These are phyloP conservation scores for Potorous gilbertii DNA, from an alignment of 2,797 vertebrate genomes.

Conservation along the genomic window DNA sequence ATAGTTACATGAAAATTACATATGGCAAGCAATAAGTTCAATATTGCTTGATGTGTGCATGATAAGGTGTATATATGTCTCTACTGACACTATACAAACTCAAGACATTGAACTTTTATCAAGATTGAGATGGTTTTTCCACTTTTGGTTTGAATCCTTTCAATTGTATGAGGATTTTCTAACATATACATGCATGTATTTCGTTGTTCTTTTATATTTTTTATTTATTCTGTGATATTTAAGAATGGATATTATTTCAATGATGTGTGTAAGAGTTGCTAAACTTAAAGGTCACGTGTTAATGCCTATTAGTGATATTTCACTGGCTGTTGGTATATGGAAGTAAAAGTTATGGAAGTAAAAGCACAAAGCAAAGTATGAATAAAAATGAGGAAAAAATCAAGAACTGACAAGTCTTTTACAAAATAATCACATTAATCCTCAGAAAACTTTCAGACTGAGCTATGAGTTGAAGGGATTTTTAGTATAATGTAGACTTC, in stretches of 20 bases:
- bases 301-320: background rate
- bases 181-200: background rate
- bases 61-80: background rate
- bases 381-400: background rate
- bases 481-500: background rate
- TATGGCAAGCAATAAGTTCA: background rate
- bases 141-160: background rate
- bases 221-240: background rate
- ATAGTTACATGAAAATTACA: background rate
- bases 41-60: background rate
- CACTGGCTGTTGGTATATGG: background rate
- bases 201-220: background rate
- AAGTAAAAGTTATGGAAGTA: background rate
- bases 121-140: background rate
- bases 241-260: background rate
- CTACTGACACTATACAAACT: background rate
- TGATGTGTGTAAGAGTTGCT: background rate
- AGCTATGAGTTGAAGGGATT: background rate
- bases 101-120: background rate
- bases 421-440: background rate
- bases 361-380: background rate
- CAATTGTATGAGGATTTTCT: background rate
- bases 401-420: background rate
- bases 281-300: background rate
- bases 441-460: background rate